Evolutionary conservation across 2,113 vertebrate species (phyloP).

Genomic region (Otolemur garnettii): DNA sequence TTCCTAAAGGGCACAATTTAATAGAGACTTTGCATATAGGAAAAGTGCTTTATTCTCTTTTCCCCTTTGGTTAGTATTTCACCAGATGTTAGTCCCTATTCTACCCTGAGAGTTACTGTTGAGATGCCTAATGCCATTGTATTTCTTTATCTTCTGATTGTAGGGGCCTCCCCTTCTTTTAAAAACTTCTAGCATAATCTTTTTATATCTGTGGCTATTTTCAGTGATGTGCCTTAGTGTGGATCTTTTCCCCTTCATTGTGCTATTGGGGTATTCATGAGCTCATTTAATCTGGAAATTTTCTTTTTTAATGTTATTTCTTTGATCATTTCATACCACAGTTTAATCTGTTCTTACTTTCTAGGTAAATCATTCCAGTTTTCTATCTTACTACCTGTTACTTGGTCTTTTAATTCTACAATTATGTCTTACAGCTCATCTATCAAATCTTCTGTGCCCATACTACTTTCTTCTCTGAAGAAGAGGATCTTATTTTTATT

Average conservation of each 20-base stretch:
- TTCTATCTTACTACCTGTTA: neutral
- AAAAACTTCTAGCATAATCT: neutral
- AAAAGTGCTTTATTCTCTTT: neutral
- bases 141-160: neutral
- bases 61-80: neutral
- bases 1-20: neutral
- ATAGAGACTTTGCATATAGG: neutral
- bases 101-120: neutral
- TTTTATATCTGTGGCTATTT: conserved; percentile 3
- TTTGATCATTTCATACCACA: neutral
- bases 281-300: neutral
- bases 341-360: conserved; percentile 21
- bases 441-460: neutral
- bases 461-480: neutral
- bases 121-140: neutral
- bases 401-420: conserved; percentile 12
- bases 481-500: neutral
- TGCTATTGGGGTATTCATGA: neutral
- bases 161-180: neutral
- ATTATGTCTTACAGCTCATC: neutral
- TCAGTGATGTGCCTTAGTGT: neutral
- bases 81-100: neutral
- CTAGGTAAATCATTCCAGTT: neutral
- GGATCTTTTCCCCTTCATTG: neutral
- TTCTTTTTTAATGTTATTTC: neutral